Evolutionary conservation across 2,797 vertebrate species (phyloP).

Genomic region (Hylomyscus alleni): DNA sequence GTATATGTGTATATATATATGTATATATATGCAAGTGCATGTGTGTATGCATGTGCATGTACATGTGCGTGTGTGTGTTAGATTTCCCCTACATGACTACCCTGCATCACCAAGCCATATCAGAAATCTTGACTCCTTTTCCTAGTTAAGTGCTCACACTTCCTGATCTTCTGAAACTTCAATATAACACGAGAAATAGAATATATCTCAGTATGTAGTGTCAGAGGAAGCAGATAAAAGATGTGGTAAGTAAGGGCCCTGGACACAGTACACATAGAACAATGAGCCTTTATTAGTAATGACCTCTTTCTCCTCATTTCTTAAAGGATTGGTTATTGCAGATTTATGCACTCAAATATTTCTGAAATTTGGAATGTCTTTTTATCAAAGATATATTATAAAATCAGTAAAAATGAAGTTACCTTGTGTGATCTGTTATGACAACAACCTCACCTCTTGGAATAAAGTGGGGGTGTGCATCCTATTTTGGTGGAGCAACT

Average conservation of each 20-base stretch:
- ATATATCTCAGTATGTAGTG: not conserved
- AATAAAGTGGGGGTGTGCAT: not conserved
- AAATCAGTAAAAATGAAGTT: not conserved
- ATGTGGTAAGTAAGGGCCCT: too few species aligned
- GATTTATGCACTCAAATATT: not conserved
- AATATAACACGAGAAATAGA: not conserved
- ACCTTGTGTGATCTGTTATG: not conserved
- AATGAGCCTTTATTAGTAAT: not conserved
- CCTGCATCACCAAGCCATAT: not conserved
- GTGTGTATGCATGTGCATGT: not conserved
- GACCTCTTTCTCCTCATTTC: not conserved
- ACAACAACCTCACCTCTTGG: not conserved
- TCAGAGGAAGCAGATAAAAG: not conserved
- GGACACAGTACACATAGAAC: not conserved
- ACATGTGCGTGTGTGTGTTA: accelerated
- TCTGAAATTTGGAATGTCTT: not conserved
- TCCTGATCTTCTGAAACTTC: not conserved
- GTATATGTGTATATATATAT: not conserved
- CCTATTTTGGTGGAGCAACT: not conserved
- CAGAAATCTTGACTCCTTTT: not conserved
- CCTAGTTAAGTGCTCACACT: not conserved
- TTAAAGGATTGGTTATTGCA: not conserved
- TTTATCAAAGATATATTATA: not conserved
- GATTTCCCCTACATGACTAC: not conserved
- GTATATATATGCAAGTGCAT: not conserved